Evolutionary conservation across 1,140 invertebrate species (phyloP).

Genomic region (Aricia agestis): DNA sequence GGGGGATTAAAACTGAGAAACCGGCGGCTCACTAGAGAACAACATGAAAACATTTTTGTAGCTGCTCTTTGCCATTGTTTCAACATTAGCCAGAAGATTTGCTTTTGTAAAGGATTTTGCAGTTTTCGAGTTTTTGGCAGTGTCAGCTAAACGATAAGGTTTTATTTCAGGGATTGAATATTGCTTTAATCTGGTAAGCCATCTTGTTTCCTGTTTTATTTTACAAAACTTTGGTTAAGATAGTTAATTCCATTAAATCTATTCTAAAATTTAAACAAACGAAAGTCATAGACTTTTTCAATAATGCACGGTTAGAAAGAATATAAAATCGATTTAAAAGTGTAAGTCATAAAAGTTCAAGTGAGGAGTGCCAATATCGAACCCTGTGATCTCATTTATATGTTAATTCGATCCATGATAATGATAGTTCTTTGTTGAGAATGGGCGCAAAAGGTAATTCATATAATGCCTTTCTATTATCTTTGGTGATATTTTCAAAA

Average conservation of each 20-base stretch:
- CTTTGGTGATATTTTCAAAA: neutral
- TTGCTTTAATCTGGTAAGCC: no score
- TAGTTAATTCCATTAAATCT: no score
- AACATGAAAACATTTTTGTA: neutral
- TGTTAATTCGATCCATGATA: neutral
- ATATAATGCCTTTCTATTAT: neutral
- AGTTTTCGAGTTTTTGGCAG: no score
- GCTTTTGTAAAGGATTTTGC: neutral
- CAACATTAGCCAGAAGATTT: neutral
- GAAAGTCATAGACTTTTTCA: no score
- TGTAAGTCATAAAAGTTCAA: neutral
- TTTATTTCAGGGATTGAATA: no score
- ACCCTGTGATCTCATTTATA: neutral
- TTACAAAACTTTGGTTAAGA: no score
- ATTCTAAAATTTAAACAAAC: no score
- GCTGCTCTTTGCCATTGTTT: neutral
- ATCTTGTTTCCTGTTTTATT: no score
- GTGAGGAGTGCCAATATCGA: neutral
- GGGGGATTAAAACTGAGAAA: conserved; percentile 2
- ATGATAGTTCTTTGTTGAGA: conserved; percentile 1
- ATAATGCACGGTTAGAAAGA: no score
- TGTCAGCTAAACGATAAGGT: no score
- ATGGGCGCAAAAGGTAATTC: neutral
- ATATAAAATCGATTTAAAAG: no score
- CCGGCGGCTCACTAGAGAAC: neutral